Conservation (phyloP, 2,888 invertebrate species). For the Arge pagana region DNA sequence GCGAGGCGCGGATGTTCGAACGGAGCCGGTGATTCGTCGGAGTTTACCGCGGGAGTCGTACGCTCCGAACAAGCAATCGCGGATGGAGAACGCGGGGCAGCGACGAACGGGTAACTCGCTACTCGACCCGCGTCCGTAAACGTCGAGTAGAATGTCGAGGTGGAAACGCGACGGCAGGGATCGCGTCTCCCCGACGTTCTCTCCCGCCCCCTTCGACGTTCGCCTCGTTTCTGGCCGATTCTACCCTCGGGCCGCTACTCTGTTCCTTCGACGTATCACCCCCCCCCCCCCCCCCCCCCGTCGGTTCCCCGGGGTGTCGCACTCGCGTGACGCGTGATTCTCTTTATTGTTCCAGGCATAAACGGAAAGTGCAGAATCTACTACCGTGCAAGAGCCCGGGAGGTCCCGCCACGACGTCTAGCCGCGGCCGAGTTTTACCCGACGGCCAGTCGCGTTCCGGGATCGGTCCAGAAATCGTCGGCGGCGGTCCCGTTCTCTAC, state of each 20-base stretch:
- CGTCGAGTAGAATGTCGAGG: background rate
- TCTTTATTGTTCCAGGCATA: slow-evolving; percentile 70
- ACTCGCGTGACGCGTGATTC: no score
- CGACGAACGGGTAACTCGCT: no score
- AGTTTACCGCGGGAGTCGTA: slow-evolving; percentile 19
- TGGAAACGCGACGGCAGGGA: no score
- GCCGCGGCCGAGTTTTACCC: slow-evolving; percentile 37
- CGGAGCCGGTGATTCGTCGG: slow-evolving; percentile 31
- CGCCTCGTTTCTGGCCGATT: no score
- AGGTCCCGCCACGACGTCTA: slow-evolving; percentile 57
- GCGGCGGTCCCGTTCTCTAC: slow-evolving; percentile 68
- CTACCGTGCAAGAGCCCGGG: slow-evolving; percentile 77
- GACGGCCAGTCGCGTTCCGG: slow-evolving; percentile 57
- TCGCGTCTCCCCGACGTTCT: no score
- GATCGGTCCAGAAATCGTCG: slow-evolving; percentile 51
- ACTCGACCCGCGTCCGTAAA: slow-evolving; percentile 1
- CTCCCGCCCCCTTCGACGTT: no score
- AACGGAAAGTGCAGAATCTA: slow-evolving; percentile 84
- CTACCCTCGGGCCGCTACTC: no score
- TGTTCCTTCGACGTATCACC: no score
- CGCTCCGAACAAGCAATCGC: slow-evolving; percentile 36
- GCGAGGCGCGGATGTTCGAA: slow-evolving; percentile 24
- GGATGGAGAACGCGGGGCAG: slow-evolving; percentile 33
- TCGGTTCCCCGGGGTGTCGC: no score
- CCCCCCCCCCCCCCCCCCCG: no score